phyloP scores from a whole-genome alignment of 1,140 invertebrate genomes.

The Trialeurodes vaporariorum region DNA sequence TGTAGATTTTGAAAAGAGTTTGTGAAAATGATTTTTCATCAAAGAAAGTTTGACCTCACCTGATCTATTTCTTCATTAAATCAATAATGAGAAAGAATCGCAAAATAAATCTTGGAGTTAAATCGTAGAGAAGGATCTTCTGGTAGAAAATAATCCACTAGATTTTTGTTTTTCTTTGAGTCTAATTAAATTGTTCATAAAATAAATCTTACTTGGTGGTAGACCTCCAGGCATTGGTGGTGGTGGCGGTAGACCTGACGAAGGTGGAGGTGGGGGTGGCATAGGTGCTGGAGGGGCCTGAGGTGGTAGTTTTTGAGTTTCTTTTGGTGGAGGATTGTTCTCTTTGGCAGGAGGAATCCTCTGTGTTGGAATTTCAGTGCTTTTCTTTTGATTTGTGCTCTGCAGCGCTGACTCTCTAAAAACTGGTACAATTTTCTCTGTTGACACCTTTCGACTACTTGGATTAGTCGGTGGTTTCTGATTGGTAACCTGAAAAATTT shows the following conservation, averaged over 20 bases:
- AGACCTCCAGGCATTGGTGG: slow-evolving; percentile 28
- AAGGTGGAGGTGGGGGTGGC: slow-evolving; percentile 57
- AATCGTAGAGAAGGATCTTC: too few relatives aligned
- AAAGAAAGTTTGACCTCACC: too few relatives aligned
- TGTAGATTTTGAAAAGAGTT: too few relatives aligned
- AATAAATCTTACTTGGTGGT: neutral
- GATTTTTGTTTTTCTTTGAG: too few relatives aligned
- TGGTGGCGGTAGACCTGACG: slow-evolving; percentile 32
- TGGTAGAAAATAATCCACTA: too few relatives aligned
- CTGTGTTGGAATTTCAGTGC: neutral
- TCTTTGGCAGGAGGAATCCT: neutral
- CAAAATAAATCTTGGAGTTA: too few relatives aligned
- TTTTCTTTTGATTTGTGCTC: neutral
- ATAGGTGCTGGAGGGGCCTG: slow-evolving; percentile 48
- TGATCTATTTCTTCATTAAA: too few relatives aligned
- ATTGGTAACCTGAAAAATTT: too few relatives aligned
- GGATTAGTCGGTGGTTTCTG: neutral
- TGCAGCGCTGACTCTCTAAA: slow-evolving; percentile 4
- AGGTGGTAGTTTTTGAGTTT: slow-evolving; percentile 37
- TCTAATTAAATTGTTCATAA: too few relatives aligned
- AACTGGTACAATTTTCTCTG: slow-evolving; percentile 9
- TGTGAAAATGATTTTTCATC: too few relatives aligned
- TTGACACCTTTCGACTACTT: slow-evolving; percentile 29
- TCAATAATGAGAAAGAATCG: too few relatives aligned
- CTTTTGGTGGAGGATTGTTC: slow-evolving; percentile 25